Base-by-base conservation (phyloP, 1,140 invertebrate species). In the Linepithema humile region DNA sequence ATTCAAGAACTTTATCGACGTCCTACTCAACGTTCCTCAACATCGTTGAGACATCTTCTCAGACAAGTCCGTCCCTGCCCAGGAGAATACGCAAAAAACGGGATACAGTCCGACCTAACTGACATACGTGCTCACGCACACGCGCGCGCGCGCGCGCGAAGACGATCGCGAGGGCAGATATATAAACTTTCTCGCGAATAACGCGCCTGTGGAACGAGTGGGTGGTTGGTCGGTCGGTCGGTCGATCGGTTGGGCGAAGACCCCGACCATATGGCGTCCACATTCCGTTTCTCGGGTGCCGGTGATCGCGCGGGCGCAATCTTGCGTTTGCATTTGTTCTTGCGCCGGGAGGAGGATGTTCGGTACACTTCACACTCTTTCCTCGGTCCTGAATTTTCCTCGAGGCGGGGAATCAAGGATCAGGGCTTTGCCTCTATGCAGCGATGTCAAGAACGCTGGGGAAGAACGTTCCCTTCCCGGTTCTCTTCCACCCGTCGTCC, bases 261-360 rank as follows among this genome's bases (percentile, higher is more conserved):
- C 88, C 87, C 85, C 88, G 83, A 86, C 93, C 93, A 94, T 94
- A 94, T 94, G 93, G 93, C 92, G 92, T 94, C 92, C 92, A 94
- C 93, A 94, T 94, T 94, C 93, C 93, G 91, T 93, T 85, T 87
- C 91, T 90, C 89, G 88, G 89, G 48, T 82, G 62, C 67, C 72
- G 70, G 40, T 57, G 75, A 82, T 62, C 55, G 45, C 48, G 53
- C 38, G 43, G 43, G 35, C 70, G 48, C 38, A 43, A 17, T n/a
- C 15, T 64, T 62, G 55, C 38, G 17, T 74, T 35, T 57, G 70
- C 32, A 57, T 67, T 85, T 29, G 40, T 4, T 78, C 7, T 59
- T 65, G 69, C 17, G 74, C 50, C n/a, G 40, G 45, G 62, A 69
- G 65, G 67, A 83, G 86, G 72, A 73, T 32, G 15, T 32, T 12